These are phyloP conservation scores for Phocides pigmalion DNA, from an alignment of 1,140 invertebrate genomes.

Conservation along the genomic window DNA sequence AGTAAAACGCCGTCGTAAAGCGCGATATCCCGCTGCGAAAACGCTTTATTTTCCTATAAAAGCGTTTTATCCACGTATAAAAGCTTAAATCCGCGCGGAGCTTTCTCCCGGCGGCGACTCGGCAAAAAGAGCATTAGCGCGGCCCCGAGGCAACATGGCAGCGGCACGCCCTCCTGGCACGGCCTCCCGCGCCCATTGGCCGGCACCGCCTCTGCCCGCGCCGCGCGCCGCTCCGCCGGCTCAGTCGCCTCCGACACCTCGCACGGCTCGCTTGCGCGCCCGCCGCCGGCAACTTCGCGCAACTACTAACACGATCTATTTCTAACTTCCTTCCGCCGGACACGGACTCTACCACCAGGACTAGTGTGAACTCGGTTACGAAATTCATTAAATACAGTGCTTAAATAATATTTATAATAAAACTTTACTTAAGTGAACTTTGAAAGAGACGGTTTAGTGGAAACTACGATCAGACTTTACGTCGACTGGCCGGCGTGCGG, in stretches of 20 bases:
- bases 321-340: conserved; percentile 8
- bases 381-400: background rate
- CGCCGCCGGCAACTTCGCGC: conserved; percentile 26
- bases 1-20: conserved; percentile 79
- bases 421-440: conserved; percentile 20
- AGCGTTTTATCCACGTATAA: conserved; percentile 83
- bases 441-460: conserved; percentile 10
- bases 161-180: conserved; percentile 62
- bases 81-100: conserved; percentile 81
- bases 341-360: conserved; percentile 5
- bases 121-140: conserved; percentile 79
- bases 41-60: conserved; percentile 82
- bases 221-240: conserved; percentile 40
- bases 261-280: conserved; percentile 43
- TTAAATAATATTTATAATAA: background rate
- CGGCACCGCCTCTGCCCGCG: conserved; percentile 55
- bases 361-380: conserved; percentile 27
- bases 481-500: background rate
- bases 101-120: conserved; percentile 73
- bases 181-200: conserved; percentile 51
- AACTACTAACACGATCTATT: conserved; percentile 26
- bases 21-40: conserved; percentile 79
- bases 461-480: conserved; percentile 18
- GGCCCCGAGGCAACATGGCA: conserved; percentile 68
- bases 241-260: conserved; percentile 53